phyloP scores from a whole-genome alignment of 1,140 invertebrate genomes.

The Pseudobourletiella spinata region DNA sequence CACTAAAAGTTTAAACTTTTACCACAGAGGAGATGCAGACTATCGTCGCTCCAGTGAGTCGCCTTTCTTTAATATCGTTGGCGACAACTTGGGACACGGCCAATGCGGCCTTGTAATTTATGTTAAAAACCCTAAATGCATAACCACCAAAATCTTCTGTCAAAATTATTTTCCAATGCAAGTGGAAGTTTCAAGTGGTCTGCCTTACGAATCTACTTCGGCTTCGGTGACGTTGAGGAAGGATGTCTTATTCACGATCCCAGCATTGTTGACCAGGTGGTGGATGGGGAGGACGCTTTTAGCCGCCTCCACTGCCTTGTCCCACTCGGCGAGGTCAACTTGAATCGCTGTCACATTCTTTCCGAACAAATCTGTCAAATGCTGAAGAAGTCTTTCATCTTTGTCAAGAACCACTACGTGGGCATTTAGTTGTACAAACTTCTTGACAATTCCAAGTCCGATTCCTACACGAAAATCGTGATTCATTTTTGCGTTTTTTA shows the following conservation, averaged over 20 bases:
- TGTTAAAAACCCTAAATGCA: constrained; percentile 46
- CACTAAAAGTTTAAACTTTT: background rate
- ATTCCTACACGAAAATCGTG: constrained; percentile 13
- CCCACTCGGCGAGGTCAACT: constrained; percentile 13
- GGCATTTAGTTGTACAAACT: constrained; percentile 18
- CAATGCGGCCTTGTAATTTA: constrained; percentile 16
- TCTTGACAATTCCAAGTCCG: constrained; percentile 15
- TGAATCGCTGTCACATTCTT: constrained; percentile 1
- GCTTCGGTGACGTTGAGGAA: constrained; percentile 5
- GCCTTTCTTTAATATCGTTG: background rate
- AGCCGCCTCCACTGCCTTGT: background rate
- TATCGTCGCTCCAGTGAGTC: constrained; percentile 19
- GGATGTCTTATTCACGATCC: constrained; percentile 2
- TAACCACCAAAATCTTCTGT: background rate
- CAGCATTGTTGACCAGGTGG: constrained; percentile 22
- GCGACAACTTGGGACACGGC: constrained; percentile 12
- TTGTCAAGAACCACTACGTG: constrained; percentile 18
- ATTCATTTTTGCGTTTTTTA: too few species aligned
- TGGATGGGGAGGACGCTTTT: constrained; percentile 4
- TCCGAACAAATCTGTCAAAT: constrained; percentile 11
- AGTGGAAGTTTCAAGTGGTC: background rate
- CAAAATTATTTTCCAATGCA: background rate
- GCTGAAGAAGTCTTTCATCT: constrained; percentile 7
- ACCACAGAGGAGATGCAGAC: constrained; percentile 19
- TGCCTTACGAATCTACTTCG: constrained; percentile 7